A percentile compares a stretch with the other conserved stretches of the same genome.
phyloP scores from a whole-genome alignment of 2,113 vertebrate species.

The Delphinus delphis region DNA sequence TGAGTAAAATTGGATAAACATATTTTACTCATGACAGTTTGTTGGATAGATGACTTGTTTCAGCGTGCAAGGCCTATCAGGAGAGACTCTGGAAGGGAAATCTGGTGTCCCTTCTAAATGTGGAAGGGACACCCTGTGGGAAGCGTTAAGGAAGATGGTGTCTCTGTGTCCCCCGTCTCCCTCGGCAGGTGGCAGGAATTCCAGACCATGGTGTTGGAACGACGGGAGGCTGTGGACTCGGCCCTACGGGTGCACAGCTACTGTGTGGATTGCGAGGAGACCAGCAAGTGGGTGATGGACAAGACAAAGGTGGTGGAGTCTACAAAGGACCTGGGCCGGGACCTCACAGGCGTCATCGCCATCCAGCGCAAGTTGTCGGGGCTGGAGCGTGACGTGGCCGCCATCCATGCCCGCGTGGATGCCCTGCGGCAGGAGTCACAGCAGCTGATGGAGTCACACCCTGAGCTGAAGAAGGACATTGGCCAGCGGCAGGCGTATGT shows the following conservation, averaged over 20 bases:
- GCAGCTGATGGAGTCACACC: constrained; percentile 86
- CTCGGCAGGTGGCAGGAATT: constrained; percentile 91
- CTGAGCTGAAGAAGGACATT: constrained; percentile 87
- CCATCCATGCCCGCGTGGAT: constrained; percentile 88
- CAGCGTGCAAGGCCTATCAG: not conserved
- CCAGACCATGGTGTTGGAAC: constrained; percentile 88
- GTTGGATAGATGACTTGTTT: not conserved
- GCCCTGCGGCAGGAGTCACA: constrained; percentile 87
- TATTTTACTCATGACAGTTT: not conserved
- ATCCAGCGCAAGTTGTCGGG: constrained; percentile 96
- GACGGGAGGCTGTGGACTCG: constrained; percentile 88
- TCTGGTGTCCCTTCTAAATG: not conserved
- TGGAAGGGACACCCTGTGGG: not conserved
- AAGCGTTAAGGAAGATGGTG: not conserved
- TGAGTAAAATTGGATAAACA: not conserved
- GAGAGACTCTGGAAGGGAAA: not conserved
- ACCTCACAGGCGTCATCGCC: constrained; percentile 92
- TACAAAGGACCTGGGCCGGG: constrained; percentile 91
- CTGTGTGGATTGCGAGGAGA: constrained; percentile 94
- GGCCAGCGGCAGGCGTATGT: constrained; percentile 78
- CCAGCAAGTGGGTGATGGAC: constrained; percentile 91
- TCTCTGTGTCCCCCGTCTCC: not conserved
- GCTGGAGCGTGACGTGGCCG: constrained; percentile 91
- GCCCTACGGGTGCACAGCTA: constrained; percentile 94
- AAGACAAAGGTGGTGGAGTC: constrained; percentile 93